Conservation (phyloP, 2,113 vertebrate species). For the Apodemus speciosus region DNA sequence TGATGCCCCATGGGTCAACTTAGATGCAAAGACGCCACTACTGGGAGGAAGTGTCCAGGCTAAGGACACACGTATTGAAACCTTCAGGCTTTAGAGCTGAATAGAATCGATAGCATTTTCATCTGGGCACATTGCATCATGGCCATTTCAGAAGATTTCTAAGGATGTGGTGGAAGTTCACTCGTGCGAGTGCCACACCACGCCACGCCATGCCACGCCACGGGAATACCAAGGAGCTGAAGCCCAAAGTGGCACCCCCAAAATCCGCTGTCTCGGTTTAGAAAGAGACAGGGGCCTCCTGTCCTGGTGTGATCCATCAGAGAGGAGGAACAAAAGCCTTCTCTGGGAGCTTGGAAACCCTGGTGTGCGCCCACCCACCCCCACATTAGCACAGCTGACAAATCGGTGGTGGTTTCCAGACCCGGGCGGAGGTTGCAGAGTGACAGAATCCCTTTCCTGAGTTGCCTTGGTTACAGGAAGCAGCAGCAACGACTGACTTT, state of each 20-base stretch:
- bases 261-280: background rate
- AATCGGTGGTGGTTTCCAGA: background rate
- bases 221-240: fast-evolving
- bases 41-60: fast-evolving
- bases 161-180: background rate
- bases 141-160: background rate
- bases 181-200: fast-evolving
- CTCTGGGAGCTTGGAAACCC: background rate
- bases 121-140: background rate
- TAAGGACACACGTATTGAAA: fast-evolving
- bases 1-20: fast-evolving
- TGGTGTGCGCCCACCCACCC: background rate
- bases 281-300: background rate
- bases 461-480: conserved; percentile 4
- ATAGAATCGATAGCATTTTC: background rate
- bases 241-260: background rate
- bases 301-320: background rate
- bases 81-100: background rate
- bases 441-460: background rate
- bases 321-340: background rate
- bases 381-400: fast-evolving
- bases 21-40: fast-evolving
- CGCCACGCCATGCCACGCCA: too few relatives aligned
- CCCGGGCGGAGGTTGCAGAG: too few relatives aligned
- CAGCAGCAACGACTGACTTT: background rate